Conservation (phyloP, 1,140 invertebrate genomes). For the Zaprionus capensis region DNA sequence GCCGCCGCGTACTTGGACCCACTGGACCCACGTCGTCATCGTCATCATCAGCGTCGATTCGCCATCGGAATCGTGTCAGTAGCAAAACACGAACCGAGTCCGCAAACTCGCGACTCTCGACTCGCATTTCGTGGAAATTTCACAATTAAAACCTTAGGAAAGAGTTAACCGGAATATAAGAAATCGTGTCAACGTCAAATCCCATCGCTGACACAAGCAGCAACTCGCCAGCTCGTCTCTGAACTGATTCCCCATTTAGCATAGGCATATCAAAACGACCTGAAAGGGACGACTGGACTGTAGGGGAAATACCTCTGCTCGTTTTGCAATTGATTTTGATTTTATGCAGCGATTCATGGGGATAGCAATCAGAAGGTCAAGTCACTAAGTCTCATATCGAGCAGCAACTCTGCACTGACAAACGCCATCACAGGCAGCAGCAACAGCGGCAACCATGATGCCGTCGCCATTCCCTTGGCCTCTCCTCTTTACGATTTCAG, state of each 20-base stretch:
- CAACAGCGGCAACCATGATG: constrained; percentile 3
- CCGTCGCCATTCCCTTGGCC: background rate
- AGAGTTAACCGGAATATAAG: constrained; percentile 77
- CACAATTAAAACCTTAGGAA: constrained; percentile 79
- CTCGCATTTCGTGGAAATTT: constrained; percentile 79
- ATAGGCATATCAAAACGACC: background rate
- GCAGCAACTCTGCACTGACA: constrained; percentile 11
- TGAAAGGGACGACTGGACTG: too few species aligned
- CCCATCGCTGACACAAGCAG: background rate
- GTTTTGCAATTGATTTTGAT: background rate
- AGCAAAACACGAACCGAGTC: constrained; percentile 66
- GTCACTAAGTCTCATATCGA: too few species aligned
- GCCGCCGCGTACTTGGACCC: constrained; percentile 23
- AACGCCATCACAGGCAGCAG: constrained; percentile 35
- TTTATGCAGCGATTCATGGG: background rate
- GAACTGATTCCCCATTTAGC: constrained; percentile 33
- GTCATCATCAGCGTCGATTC: constrained; percentile 17
- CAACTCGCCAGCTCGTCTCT: background rate
- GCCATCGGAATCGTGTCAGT: constrained; percentile 70
- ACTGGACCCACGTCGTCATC: constrained; percentile 34
- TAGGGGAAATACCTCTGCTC: background rate
- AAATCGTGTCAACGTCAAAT: constrained; percentile 63
- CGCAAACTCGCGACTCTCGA: constrained; percentile 55
- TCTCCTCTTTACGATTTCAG: too few species aligned
- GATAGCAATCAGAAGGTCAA: background rate